Evolutionary conservation across 2,113 vertebrate species (phyloP).

Genomic region (Colius striatus): DNA sequence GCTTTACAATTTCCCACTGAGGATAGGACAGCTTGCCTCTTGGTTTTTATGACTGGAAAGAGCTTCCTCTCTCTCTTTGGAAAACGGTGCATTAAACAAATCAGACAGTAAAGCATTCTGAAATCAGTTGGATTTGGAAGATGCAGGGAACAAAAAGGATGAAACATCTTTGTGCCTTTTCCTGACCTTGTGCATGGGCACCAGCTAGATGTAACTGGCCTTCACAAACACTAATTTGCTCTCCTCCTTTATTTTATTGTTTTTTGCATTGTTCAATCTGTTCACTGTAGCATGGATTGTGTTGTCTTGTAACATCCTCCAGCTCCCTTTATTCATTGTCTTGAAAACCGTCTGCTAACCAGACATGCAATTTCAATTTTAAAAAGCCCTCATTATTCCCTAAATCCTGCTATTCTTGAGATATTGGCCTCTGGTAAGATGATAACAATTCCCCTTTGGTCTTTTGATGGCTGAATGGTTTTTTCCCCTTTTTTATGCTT

Average conservation of each 20-base stretch:
- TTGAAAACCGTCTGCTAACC: neutral
- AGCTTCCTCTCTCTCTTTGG: neutral
- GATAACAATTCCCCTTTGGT: slow-evolving; percentile 20
- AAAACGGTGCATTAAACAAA: neutral
- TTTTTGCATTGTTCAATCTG: neutral
- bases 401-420: slow-evolving; percentile 26
- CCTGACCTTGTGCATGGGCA: neutral
- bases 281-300: neutral
- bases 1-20: rapidly evolving
- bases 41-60: neutral
- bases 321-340: slow-evolving; percentile 24
- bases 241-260: neutral
- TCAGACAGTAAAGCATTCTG: neutral
- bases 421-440: neutral
- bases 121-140: neutral
- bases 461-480: neutral
- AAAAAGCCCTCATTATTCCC: slow-evolving; percentile 38
- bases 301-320: neutral
- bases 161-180: neutral
- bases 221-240: neutral
- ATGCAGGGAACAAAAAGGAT: neutral
- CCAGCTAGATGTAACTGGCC: neutral
- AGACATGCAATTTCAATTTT: slow-evolving; percentile 40
- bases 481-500: neutral
- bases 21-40: neutral